Evolutionary conservation across 2,113 vertebrate genomes (phyloP).

Genomic region (Bufo gargarizans): DNA sequence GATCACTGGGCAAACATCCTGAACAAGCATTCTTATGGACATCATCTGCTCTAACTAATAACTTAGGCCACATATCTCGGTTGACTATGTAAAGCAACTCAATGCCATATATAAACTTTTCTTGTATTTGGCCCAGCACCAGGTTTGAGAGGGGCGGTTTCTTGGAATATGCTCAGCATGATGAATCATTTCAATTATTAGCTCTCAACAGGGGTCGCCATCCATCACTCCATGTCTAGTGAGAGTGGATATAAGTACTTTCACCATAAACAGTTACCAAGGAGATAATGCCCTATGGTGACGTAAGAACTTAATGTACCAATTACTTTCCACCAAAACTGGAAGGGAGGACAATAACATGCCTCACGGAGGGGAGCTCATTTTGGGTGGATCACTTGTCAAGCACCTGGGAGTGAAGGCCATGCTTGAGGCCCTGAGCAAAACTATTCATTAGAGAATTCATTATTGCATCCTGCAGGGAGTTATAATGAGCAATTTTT

Average conservation of each 20-base stretch:
- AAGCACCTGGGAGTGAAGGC: not conserved
- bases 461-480: not conserved
- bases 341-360: not conserved
- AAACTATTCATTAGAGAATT: not conserved
- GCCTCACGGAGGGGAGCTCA: not conserved
- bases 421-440: not conserved
- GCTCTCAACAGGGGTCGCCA: not conserved
- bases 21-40: too few relatives aligned
- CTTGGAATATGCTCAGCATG: not conserved
- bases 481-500: not conserved
- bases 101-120: not conserved
- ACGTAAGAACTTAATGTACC: not conserved
- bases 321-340: slow-evolving; percentile 8
- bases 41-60: not conserved
- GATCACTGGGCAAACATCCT: too few relatives aligned
- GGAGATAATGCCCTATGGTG: not conserved
- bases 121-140: not conserved
- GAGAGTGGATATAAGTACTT: slow-evolving; percentile 6
- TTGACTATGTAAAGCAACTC: not conserved
- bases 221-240: slow-evolving; percentile 5
- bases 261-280: not conserved
- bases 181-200: not conserved
- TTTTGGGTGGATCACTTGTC: not conserved
- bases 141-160: too few relatives aligned
- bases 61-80: not conserved